Evolutionary conservation across 2,888 invertebrate genomes (phyloP).

Genomic region (Muschampia plurimacula): DNA sequence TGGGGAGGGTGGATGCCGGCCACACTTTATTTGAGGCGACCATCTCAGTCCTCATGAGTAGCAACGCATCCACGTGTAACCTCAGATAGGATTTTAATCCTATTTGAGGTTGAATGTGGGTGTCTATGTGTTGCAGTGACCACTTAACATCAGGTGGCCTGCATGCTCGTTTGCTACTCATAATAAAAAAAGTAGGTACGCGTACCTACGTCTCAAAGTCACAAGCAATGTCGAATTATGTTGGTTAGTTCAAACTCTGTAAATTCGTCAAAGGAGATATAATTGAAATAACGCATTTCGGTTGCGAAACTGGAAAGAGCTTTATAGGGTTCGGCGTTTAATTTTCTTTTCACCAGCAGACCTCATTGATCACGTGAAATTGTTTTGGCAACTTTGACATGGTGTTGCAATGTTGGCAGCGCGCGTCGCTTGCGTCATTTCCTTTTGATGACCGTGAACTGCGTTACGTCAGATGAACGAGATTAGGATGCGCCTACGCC

Average conservation of each 20-base stretch:
- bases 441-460: constrained; percentile 83
- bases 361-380: constrained; percentile 55
- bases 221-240: constrained; percentile 13
- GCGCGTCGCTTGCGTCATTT: constrained; percentile 79
- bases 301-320: constrained; percentile 17
- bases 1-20: too few species aligned
- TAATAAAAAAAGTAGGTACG: background rate
- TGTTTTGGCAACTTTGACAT: constrained; percentile 67
- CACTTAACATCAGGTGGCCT: too few species aligned
- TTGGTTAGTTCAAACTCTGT: background rate
- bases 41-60: too few species aligned
- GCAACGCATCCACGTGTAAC: too few species aligned
- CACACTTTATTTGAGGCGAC: too few species aligned
- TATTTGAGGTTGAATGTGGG: too few species aligned
- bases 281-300: constrained; percentile 21
- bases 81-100: too few species aligned
- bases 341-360: constrained; percentile 41
- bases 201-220: constrained; percentile 30
- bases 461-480: constrained; percentile 73
- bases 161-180: too few species aligned
- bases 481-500: constrained; percentile 74
- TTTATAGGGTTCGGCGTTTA: constrained; percentile 7
- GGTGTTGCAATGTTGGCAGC: constrained; percentile 69
- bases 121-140: too few species aligned
- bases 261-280: constrained; percentile 7